phyloP scores from a whole-genome alignment of 2,113 vertebrate species.

The Antechinus stuartii region DNA sequence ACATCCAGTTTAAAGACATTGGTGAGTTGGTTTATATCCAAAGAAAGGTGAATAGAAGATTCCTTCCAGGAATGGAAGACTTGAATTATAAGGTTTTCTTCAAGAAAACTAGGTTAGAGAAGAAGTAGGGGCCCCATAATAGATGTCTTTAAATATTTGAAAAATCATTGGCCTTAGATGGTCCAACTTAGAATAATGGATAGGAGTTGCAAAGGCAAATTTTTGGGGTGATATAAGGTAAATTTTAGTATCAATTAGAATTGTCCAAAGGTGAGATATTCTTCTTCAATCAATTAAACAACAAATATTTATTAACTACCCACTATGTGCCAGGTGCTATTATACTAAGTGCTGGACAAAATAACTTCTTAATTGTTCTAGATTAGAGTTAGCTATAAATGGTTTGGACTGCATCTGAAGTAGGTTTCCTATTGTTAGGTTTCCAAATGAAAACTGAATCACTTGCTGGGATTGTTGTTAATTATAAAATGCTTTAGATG shows the following conservation, averaged over 20 bases:
- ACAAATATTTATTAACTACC: background rate
- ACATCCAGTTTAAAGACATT: constrained; percentile 63
- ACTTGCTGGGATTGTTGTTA: background rate
- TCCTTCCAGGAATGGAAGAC: constrained; percentile 78
- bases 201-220: background rate
- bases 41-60: constrained; percentile 40
- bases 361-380: background rate
- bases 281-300: background rate
- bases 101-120: background rate
- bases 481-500: background rate
- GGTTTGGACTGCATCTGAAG: background rate
- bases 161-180: background rate
- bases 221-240: background rate
- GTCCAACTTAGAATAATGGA: background rate
- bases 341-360: background rate
- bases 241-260: background rate
- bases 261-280: background rate
- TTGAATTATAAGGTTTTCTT: background rate
- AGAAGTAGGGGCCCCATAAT: background rate
- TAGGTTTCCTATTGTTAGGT: background rate
- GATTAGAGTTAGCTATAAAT: background rate
- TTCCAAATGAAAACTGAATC: background rate
- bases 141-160: background rate
- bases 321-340: background rate
- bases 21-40: background rate